Conservation (phyloP, 2,888 invertebrate species). For the Drosophila borealis region DNA sequence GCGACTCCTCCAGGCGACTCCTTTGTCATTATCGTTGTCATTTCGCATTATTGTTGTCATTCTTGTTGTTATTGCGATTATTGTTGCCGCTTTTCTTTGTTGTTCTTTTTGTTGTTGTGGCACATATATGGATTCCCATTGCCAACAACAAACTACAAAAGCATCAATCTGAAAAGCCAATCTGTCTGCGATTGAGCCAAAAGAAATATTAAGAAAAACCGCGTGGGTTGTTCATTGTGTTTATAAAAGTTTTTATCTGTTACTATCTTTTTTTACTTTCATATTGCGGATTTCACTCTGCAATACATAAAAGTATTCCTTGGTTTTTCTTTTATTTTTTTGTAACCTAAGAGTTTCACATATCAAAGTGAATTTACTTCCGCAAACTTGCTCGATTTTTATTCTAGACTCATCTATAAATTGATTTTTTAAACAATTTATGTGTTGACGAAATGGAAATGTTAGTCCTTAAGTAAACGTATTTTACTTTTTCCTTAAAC, state of each 20-base stretch:
- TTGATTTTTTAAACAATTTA: no score
- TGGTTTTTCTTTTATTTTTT: no score
- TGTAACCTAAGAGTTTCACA: no score
- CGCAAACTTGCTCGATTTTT: no score
- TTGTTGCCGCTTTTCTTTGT: constrained; percentile 23
- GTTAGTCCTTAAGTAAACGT: no score
- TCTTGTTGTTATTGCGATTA: constrained; percentile 25
- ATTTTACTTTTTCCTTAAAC: no score
- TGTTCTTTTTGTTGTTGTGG: constrained; percentile 25
- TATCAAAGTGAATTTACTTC: no score
- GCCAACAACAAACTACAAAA: constrained; percentile 44
- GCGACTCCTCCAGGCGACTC: constrained; percentile 34
- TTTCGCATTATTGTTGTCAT: constrained; percentile 58
- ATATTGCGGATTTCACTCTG: neutral
- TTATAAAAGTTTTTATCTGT: neutral
- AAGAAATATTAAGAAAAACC: constrained; percentile 20
- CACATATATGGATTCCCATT: constrained; percentile 37
- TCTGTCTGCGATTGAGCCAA: constrained; percentile 50
- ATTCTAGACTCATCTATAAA: no score
- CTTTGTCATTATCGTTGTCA: constrained; percentile 63
- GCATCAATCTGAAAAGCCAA: constrained; percentile 59
- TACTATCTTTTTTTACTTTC: neutral
- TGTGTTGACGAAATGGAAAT: no score
- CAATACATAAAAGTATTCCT: neutral
- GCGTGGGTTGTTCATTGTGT: constrained; percentile 34